Base-by-base conservation (phyloP, 2,113 vertebrate species). In the Ceratotherium simum region DNA sequence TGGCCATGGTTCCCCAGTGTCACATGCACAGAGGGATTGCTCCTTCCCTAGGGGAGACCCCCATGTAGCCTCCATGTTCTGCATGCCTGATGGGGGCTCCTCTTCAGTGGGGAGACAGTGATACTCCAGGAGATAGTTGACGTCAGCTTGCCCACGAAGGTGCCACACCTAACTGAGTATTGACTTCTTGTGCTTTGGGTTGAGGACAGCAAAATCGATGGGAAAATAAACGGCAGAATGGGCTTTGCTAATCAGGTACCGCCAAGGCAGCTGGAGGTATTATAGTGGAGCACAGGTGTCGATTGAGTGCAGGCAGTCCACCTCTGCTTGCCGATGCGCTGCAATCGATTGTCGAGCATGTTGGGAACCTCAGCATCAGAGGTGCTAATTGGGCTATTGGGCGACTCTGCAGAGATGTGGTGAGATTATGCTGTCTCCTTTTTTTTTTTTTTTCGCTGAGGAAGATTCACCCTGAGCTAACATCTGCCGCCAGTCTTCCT, bases 211-310 rank as follows among this genome's bases (percentile, higher is more conserved):
- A 54, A 76, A 87, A 97, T 98, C 98, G 0, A 98, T 98, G 91
- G 83, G 89, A 96, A 91, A 97, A 98, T 98, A 92, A 97, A 96
- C 96, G 84, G 97, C 94, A 14, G 97, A 85, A 95, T 16, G 36
- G 97, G 97, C 97, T 98, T 95, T 97, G 95, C 98, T 97, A 98
- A 98, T 98, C 95, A 97, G 98, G 78, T 58, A 58, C 87, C 7
- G 0, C 56, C 39, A 20, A 92, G 81, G 94, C 96, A 90, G 97
- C 97, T 16, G 96, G 97, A 76, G 92, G 97, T 96, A 62, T 97
- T 95, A 67, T 95, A 69, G 88, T 42, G 69, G 97, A 90, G 82
- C 95, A 67, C 54, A 79, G 98, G 97, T 92, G 97, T 96, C 81
- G 95, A 97, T 98, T 31, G 93, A 97, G 51, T 54, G 51, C 51